A percentile compares a stretch with the other conserved stretches of the same genome.
phyloP scores from a whole-genome alignment of 2,113 vertebrate genomes.

The Passer montanus region DNA sequence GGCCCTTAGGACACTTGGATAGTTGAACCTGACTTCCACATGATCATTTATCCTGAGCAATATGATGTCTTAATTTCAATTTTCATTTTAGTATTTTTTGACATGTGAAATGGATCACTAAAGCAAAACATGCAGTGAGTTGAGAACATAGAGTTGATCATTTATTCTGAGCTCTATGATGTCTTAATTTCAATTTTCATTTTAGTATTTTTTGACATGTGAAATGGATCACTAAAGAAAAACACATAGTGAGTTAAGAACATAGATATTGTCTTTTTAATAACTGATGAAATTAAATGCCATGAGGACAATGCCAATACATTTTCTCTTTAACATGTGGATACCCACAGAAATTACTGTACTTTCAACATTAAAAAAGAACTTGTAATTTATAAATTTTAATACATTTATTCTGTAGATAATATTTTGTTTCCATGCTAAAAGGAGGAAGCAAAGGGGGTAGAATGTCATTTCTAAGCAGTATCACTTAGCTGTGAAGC shows the following conservation, averaged over 20 bases:
- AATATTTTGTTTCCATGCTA: not conserved
- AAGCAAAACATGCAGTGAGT: not conserved
- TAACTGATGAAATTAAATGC: not conserved
- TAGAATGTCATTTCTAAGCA: not conserved
- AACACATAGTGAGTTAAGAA: not conserved
- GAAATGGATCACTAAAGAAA: not conserved
- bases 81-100: not conserved
- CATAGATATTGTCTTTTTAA: not conserved
- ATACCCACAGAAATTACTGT: not conserved
- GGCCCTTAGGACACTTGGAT: not conserved
- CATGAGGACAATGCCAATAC: not conserved
- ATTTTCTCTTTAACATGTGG: not conserved
- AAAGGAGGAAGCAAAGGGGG: not conserved
- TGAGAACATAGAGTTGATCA: not conserved
- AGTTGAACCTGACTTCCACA: not conserved
- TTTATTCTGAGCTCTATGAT: not conserved
- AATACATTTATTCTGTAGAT: not conserved
- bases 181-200: not conserved
- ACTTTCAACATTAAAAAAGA: not conserved
- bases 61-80: not conserved
- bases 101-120: not conserved
- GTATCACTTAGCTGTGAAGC: not conserved
- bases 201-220: not conserved
- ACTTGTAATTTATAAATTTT: not conserved
- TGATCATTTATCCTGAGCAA: not conserved